Conservation (phyloP, 2,113 vertebrate species). For the Hippocampus guttulatus region DNA sequence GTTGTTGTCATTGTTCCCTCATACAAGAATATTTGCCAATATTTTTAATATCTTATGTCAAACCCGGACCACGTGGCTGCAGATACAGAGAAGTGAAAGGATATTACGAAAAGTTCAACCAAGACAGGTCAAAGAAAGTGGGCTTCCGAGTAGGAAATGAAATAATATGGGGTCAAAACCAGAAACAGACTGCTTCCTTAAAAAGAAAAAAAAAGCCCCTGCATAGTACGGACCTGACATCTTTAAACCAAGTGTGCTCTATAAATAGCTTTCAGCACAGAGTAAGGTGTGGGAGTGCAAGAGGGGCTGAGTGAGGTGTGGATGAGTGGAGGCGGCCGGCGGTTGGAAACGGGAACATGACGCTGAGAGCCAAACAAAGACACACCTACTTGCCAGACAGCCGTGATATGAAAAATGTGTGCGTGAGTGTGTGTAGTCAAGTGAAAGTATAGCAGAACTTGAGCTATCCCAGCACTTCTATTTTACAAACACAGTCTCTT, state of each 20-base stretch:
- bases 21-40: neutral
- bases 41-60: conserved; percentile 12
- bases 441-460: conserved; percentile 18
- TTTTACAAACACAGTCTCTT: neutral
- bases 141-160: conserved; percentile 54
- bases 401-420: conserved; percentile 34
- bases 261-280: conserved; percentile 79
- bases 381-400: conserved; percentile 26
- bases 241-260: conserved; percentile 78
- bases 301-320: conserved; percentile 34
- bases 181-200: conserved; percentile 78
- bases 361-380: conserved; percentile 43
- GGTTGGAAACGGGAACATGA: conserved; percentile 38
- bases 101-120: conserved; percentile 18
- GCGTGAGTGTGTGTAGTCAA: conserved; percentile 7
- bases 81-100: conserved; percentile 33
- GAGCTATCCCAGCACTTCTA: neutral
- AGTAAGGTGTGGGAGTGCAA: conserved; percentile 42
- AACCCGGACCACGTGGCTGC: conserved; percentile 36
- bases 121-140: conserved; percentile 43
- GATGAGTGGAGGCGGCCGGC: conserved; percentile 41
- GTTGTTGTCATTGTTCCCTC: neutral
- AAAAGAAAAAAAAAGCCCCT: conserved; percentile 69
- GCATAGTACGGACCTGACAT: conserved; percentile 79
- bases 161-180: conserved; percentile 41